Evolutionary conservation across 1,140 invertebrate species (phyloP), one percentile per base, ranked within the genome.

Genomic region (Cardiocondyla obscurior): DNA sequence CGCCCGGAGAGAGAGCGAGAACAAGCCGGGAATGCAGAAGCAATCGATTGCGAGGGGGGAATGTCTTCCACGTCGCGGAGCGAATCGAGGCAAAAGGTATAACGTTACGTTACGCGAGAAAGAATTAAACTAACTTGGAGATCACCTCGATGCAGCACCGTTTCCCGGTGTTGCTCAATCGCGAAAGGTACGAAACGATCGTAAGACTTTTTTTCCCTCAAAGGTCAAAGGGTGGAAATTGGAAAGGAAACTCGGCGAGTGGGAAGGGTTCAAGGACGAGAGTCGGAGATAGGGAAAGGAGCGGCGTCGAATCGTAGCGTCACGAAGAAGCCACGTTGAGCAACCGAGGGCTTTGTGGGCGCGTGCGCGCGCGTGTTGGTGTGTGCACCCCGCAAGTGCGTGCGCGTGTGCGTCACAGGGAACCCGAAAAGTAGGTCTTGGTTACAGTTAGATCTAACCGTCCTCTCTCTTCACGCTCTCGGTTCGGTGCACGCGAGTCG

Each of bases 361-460:
- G 25, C 19, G 30, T n/a, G 4, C 10, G 33, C 42, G 22, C 36
- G 12, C 22, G 30, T 1, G 58, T 19, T 8, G 22, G 58, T 39
- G 58, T 62, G 33, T 39, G 33, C 58, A 42, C 19, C 58, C n/a
- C 33, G 62, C 46, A 33, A 12, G 30, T 53, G 19, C n/a, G 39
- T 44, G 73, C 22, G 25, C 22, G 25, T 14, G 62, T 55, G 14
- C 19, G 44, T 42, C 44, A 33, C 62, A 25, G 76, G 81, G 74
- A 88, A 79, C 67, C 73, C 46, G 33, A 69, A 90, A 93, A 94
- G 92, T 94, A 93, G 93, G 93, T 88, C 92, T 91, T 88, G 90
- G 92, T 93, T 93, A 93, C 93, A 93, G 93, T 94, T 94, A 94
- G 88, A 88, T 87, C 88, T 92, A 92, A 93, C 92, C 90, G 90